phyloP scores from a whole-genome alignment of 2,113 vertebrate species.

The Peromyscus californicus region DNA sequence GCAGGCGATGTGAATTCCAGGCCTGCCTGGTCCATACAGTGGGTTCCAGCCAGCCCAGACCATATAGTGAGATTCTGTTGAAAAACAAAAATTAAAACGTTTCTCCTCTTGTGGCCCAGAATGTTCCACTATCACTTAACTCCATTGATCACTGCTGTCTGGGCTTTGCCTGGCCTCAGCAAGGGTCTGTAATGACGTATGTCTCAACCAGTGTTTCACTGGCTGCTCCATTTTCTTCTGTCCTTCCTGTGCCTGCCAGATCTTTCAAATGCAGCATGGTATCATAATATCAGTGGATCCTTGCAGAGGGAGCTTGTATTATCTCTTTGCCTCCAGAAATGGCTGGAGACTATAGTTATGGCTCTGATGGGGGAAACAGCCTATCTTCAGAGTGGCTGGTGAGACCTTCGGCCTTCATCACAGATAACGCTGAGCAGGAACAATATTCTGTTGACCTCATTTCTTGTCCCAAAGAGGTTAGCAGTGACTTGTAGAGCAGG shows the following conservation, averaged over 20 bases:
- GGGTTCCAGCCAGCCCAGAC: background rate
- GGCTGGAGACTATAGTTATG: conserved; percentile 68
- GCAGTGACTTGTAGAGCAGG: conserved; percentile 46
- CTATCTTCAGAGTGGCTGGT: conserved; percentile 1
- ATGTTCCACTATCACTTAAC: background rate
- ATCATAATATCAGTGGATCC: conserved; percentile 51
- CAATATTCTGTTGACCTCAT: conserved; percentile 6
- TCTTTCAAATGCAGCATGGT: conserved; percentile 22
- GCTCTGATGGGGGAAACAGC: background rate
- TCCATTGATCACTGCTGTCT: background rate
- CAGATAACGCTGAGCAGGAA: conserved; percentile 15
- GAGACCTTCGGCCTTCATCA: conserved; percentile 12
- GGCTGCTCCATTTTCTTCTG: background rate
- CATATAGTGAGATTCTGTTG: background rate
- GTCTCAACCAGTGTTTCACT: background rate
- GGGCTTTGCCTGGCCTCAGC: background rate
- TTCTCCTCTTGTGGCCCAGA: background rate
- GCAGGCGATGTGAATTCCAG: background rate
- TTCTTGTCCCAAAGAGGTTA: background rate
- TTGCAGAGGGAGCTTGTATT: conserved; percentile 30
- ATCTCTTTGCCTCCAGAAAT: conserved; percentile 74
- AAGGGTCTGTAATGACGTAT: background rate
- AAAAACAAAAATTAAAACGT: background rate
- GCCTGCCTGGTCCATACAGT: background rate
- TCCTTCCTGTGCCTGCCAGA: conserved; percentile 43